These are phyloP conservation scores for Anabas testudineus DNA, from an alignment of 2,797 vertebrate species.

Conservation along the genomic window DNA sequence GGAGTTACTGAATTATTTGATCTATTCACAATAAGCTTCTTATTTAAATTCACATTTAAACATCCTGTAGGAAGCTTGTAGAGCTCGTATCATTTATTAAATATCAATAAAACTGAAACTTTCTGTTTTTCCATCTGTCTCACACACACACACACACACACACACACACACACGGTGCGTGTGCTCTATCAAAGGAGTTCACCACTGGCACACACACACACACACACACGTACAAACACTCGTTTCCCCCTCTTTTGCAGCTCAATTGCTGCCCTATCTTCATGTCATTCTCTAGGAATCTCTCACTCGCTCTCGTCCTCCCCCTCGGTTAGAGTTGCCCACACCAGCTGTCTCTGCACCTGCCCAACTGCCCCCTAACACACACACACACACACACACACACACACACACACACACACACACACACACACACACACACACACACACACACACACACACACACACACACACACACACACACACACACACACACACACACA, in stretches of 20 bases:
- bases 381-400: constrained; percentile 39
- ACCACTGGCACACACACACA: constrained; percentile 45
- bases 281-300: constrained; percentile 73
- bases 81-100: no score
- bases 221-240: constrained; percentile 33
- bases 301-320: constrained; percentile 54
- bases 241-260: constrained; percentile 47
- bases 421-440: constrained; percentile 54
- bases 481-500: constrained; percentile 44
- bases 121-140: constrained; percentile 50
- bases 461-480: constrained; percentile 43
- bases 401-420: constrained; percentile 45
- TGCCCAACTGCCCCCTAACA: constrained; percentile 76
- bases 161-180: constrained; percentile 43
- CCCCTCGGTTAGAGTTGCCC: constrained; percentile 79
- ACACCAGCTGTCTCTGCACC: constrained; percentile 87
- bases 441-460: constrained; percentile 48
- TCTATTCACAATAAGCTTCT: background rate
- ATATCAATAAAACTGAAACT: background rate
- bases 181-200: constrained; percentile 42
- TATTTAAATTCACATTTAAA: no score
- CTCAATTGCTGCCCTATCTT: constrained; percentile 63
- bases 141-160: constrained; percentile 45
- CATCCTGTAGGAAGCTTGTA: no score
- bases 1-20: background rate